phyloP scores from a whole-genome alignment of 64 coral and sea anemone species.

The Pocillopora damicornis region DNA sequence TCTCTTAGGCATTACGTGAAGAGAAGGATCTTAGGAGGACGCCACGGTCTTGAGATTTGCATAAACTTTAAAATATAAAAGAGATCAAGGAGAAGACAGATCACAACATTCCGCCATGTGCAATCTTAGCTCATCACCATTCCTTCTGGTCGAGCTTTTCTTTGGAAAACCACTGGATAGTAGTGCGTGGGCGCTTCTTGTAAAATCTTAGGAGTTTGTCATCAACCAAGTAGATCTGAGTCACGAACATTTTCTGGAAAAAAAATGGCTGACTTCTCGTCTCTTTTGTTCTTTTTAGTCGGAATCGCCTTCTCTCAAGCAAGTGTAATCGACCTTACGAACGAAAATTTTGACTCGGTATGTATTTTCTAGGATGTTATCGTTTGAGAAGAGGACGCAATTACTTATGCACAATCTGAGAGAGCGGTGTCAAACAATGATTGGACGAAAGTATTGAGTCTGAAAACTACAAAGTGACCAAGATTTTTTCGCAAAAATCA shows the following conservation, averaged over 20 bases:
- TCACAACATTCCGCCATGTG: conserved; percentile 55
- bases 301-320: conserved; percentile 32
- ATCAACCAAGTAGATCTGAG: neutral
- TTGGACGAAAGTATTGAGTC: neutral
- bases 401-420: neutral
- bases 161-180: neutral
- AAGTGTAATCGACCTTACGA: conserved; percentile 70
- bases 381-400: neutral
- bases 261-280: conserved; percentile 1
- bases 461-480: neutral
- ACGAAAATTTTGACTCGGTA: conserved; percentile 77
- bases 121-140: conserved; percentile 40
- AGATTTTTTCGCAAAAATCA: neutral
- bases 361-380: conserved; percentile 6
- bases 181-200: neutral
- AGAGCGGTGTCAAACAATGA: conserved; percentile 22
- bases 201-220: neutral
- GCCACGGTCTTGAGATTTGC: neutral
- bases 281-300: conserved; percentile 35
- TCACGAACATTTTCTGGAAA: neutral
- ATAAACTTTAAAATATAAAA: neutral
- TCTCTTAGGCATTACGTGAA: neutral
- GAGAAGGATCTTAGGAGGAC: neutral
- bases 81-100: neutral
- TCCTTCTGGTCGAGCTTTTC: neutral